These are phyloP conservation scores for Carabus problematicus DNA, from an alignment of 2,888 invertebrate species.

Conservation along the genomic window DNA sequence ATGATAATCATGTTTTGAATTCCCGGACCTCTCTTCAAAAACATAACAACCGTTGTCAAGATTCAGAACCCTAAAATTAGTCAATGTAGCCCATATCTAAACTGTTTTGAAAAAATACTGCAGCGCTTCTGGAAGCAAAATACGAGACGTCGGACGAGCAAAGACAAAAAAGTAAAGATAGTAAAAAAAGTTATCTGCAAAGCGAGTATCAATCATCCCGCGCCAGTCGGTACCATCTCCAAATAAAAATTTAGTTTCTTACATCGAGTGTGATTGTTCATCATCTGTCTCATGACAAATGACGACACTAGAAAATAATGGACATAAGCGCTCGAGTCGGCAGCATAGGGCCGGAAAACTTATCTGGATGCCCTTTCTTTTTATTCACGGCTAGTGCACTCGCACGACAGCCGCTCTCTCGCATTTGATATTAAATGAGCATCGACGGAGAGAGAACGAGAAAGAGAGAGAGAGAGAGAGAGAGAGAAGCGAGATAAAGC, in stretches of 20 bases:
- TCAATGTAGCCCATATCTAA: no score
- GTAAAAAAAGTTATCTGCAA: constrained; percentile 5
- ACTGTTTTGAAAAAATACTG: no score
- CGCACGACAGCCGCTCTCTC: constrained; percentile 18
- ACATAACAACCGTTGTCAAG: no score
- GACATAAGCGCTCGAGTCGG: constrained; percentile 13
- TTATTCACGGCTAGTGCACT: constrained; percentile 9
- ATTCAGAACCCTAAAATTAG: no score
- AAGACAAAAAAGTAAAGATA: not conserved
- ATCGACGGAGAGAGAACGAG: not conserved
- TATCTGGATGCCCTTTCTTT: not conserved
- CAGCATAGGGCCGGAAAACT: not conserved
- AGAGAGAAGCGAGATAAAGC: no score
- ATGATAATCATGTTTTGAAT: no score
- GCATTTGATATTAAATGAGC: constrained; percentile 40
- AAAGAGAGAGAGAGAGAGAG: no score
- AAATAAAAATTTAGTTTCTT: constrained; percentile 41
- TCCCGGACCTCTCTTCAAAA: no score
- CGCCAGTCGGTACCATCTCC: constrained; percentile 25
- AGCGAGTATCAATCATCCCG: constrained; percentile 31
- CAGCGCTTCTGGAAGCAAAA: no score
- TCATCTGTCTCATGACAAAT: constrained; percentile 37
- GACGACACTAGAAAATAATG: constrained; percentile 37
- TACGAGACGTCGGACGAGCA: not conserved
- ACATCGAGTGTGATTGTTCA: constrained; percentile 40